Evolutionary conservation across 1,140 invertebrate genomes (phyloP).

Genomic region (Drosophila biarmipes): DNA sequence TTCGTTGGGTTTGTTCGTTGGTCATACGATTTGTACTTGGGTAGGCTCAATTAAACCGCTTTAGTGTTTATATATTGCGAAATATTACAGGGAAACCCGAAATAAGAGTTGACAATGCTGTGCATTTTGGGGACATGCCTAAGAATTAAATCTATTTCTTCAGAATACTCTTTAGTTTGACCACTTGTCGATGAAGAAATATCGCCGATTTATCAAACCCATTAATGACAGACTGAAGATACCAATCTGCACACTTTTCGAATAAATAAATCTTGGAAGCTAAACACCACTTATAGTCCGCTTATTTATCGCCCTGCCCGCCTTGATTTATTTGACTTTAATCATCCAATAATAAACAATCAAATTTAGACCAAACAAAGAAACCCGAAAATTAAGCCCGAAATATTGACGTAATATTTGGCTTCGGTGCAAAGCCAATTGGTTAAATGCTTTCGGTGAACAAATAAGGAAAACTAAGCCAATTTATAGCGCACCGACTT

Average conservation of each 20-base stretch:
- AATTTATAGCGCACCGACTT: constrained; percentile 34
- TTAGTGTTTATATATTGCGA: constrained; percentile 19
- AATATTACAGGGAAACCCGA: constrained; percentile 6
- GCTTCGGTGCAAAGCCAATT: constrained; percentile 31
- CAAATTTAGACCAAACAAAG: constrained; percentile 34
- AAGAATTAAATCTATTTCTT: not conserved
- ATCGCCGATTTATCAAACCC: not conserved
- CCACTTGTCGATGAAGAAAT: not conserved
- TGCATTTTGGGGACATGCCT: not conserved
- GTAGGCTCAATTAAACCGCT: constrained; percentile 58
- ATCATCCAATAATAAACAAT: constrained; percentile 54
- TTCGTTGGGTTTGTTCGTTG: constrained; percentile 40
- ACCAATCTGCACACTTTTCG: constrained; percentile 10
- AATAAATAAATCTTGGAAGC: constrained; percentile 10
- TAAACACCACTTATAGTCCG: constrained; percentile 8
- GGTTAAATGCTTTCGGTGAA: constrained; percentile 38
- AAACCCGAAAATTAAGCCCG: constrained; percentile 16
- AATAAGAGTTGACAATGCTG: not conserved
- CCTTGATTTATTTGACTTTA: constrained; percentile 52
- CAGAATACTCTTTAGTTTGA: not conserved
- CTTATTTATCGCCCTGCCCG: constrained; percentile 27
- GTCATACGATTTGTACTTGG: constrained; percentile 21
- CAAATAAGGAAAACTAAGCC: constrained; percentile 48
- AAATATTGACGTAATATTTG: constrained; percentile 49
- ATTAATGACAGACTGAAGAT: not conserved